A percentile compares a stretch with the other conserved stretches of the same genome.
Conservation (phyloP, 2,888 invertebrate genomes). For the Quadroppia sp. region DNA sequence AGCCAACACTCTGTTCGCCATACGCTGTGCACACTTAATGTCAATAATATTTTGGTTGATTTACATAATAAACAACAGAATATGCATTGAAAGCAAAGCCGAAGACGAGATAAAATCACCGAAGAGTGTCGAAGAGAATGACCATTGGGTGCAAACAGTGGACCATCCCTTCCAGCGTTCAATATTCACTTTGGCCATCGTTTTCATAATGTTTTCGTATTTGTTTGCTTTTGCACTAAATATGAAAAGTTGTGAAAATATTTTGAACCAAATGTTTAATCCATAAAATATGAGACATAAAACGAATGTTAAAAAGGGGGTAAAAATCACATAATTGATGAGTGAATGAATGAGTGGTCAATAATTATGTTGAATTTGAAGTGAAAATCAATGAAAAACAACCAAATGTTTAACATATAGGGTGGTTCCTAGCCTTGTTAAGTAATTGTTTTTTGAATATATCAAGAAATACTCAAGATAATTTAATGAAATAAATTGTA, state of each 20-base stretch:
- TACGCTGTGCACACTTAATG: background rate
- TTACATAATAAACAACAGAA: background rate
- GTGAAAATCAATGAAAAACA: no score
- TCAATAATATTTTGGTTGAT: conserved; percentile 15
- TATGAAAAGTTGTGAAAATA: conserved; percentile 18
- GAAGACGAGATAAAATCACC: background rate
- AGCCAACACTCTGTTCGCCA: background rate
- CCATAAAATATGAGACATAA: no score
- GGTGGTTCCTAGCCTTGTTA: no score
- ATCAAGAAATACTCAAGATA: no score
- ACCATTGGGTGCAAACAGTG: background rate
- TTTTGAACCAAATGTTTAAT: background rate
- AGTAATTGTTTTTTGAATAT: no score
- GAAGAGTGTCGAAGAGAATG: background rate
- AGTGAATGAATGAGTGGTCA: no score
- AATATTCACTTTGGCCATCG: background rate
- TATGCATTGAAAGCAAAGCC: background rate
- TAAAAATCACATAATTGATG: no score
- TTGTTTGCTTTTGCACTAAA: background rate
- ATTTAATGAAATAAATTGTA: no score
- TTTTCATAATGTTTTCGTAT: background rate
- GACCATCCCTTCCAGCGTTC: background rate
- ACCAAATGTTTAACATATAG: no score
- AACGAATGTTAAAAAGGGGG: no score
- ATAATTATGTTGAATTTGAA: no score